These are phyloP conservation scores for Scrobipalpa atriplicella DNA, from an alignment of 2,888 invertebrate species.

Conservation along the genomic window DNA sequence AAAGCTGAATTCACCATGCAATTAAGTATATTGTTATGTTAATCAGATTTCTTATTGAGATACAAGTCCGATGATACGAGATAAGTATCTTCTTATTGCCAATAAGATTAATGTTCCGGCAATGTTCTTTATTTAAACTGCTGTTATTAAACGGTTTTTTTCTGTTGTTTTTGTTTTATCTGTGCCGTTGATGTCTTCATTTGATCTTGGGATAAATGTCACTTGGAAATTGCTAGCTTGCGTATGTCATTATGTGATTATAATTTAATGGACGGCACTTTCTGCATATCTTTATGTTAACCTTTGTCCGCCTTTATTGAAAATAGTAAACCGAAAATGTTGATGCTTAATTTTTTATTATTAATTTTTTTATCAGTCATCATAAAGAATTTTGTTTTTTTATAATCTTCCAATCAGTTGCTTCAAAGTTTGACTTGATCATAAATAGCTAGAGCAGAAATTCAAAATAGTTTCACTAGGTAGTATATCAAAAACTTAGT, in stretches of 20 bases:
- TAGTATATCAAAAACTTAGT: too few relatives aligned
- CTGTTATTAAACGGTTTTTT: constrained; percentile 24
- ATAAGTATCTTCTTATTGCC: constrained; percentile 43
- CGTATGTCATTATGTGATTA: constrained; percentile 8
- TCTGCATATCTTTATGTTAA: background rate
- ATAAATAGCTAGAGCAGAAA: too few relatives aligned
- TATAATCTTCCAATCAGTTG: too few relatives aligned
- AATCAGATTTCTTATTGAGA: constrained; percentile 42
- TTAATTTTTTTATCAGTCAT: too few relatives aligned
- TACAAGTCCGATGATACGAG: constrained; percentile 37
- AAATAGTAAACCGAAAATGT: background rate
- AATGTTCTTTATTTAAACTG: constrained; percentile 32
- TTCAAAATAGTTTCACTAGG: too few relatives aligned
- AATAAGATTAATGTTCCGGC: constrained; percentile 40
- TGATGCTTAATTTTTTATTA: too few relatives aligned
- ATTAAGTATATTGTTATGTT: constrained; percentile 44
- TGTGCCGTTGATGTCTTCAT: constrained; percentile 20
- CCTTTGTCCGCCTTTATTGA: background rate
- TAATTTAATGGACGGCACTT: background rate
- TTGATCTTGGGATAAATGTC: constrained; percentile 21
- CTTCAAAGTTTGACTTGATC: too few relatives aligned
- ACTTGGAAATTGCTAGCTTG: constrained; percentile 10
- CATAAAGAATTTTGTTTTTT: too few relatives aligned
- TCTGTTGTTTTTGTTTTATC: constrained; percentile 7
- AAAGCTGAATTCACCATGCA: constrained; percentile 23